These are phyloP conservation scores for Ceyx erithaca DNA, from an alignment of 2,797 vertebrate genomes.

Conservation along the genomic window DNA sequence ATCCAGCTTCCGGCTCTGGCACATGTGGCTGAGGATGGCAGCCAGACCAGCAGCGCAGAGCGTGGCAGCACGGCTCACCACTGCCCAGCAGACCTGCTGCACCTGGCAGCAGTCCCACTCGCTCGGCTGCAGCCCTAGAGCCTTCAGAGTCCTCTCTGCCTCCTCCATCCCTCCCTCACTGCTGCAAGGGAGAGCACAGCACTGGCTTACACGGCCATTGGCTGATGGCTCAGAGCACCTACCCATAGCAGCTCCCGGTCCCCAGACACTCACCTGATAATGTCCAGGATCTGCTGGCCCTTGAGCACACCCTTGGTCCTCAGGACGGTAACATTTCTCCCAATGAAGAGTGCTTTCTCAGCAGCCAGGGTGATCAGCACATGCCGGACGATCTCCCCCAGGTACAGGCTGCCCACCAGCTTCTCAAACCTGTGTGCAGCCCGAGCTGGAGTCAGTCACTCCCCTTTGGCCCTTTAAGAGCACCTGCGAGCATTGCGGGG, in stretches of 20 bases:
- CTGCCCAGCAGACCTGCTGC: slow-evolving; percentile 74
- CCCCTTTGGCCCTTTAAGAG: neutral
- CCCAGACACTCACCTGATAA: slow-evolving; percentile 79
- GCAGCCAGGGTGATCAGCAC: slow-evolving; percentile 75
- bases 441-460: neutral
- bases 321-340: slow-evolving; percentile 49
- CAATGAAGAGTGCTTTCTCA: slow-evolving; percentile 78
- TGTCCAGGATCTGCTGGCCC: slow-evolving; percentile 78
- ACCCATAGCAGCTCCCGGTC: accelerated
- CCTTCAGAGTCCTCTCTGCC: slow-evolving; percentile 51
- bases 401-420: slow-evolving; percentile 86
- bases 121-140: slow-evolving; percentile 69
- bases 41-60: slow-evolving; percentile 84
- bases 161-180: neutral
- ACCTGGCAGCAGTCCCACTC: slow-evolving; percentile 72
- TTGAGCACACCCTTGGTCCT: slow-evolving; percentile 36
- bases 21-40: slow-evolving; percentile 79
- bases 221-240: accelerated
- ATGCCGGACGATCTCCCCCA: slow-evolving; percentile 84
- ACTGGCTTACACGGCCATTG: accelerated
- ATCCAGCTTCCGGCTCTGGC: slow-evolving; percentile 66
- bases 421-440: slow-evolving; percentile 85
- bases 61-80: slow-evolving; percentile 77
- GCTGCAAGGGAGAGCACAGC: slow-evolving; percentile 25
- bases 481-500: neutral